Conservation (phyloP, 2,797 vertebrate genomes). For the Rhinatrema bivittatum region DNA sequence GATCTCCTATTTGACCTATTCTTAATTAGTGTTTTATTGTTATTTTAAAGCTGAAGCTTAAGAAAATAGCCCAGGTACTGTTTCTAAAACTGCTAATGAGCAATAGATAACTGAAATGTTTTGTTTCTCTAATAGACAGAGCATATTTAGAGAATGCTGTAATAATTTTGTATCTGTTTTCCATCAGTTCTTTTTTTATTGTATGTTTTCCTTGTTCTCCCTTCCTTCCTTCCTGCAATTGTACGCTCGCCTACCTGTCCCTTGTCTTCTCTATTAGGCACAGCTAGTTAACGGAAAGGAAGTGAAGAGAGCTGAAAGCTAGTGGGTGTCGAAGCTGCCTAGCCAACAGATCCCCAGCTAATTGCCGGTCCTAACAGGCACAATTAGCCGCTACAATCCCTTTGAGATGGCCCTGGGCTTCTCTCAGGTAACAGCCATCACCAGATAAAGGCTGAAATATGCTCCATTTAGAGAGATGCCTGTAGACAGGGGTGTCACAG, state of each 20-base stretch:
- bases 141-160: not conserved
- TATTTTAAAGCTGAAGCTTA: constrained; percentile 41
- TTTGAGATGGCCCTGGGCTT: constrained; percentile 62
- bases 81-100: constrained; percentile 2
- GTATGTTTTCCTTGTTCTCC: constrained; percentile 1
- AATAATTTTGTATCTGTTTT: not conserved
- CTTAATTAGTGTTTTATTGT: constrained; percentile 59
- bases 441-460: constrained; percentile 60
- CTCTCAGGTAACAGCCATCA: constrained; percentile 63
- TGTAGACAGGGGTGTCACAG: constrained; percentile 62
- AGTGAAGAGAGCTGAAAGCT: constrained; percentile 51
- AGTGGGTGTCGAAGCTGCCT: constrained; percentile 53
- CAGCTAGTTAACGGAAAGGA: constrained; percentile 47
- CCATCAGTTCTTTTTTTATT: not conserved
- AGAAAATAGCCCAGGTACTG: not conserved
- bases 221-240: not conserved
- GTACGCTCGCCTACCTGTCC: constrained; percentile 38
- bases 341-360: constrained; percentile 54
- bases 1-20: constrained; percentile 49
- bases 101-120: not conserved
- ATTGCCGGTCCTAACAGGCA: constrained; percentile 68
- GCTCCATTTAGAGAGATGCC: constrained; percentile 57
- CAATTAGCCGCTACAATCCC: constrained; percentile 68
- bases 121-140: not conserved
- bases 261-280: constrained; percentile 38